A percentile compares a stretch with the other conserved stretches of the same genome.
Conservation (phyloP, 2,797 vertebrate species). For the Glossophaga mutica region DNA sequence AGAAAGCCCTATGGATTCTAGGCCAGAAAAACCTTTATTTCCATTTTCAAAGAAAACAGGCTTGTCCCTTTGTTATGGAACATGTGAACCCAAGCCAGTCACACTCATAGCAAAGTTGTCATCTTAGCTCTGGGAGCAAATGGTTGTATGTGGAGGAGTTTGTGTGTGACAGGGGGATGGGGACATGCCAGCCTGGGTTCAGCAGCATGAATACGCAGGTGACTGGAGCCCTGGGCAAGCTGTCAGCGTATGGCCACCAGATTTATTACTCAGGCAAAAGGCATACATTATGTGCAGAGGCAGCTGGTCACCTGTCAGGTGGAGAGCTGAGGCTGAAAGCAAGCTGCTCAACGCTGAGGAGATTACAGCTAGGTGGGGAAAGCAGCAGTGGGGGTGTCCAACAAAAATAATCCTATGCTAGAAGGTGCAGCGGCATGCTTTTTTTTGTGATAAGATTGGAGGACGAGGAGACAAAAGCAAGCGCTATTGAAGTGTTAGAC, state of each 20-base stretch:
- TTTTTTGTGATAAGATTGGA: constrained; percentile 52
- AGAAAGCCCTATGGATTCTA: background rate
- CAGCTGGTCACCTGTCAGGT: constrained; percentile 64
- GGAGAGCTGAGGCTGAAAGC: constrained; percentile 17
- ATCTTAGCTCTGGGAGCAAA: background rate
- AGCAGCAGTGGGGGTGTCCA: background rate
- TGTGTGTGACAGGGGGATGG: background rate
- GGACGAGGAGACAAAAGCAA: constrained; percentile 42
- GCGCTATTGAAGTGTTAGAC: background rate
- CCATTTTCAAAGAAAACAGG: background rate
- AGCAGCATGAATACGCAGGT: background rate
- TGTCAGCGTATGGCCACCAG: constrained; percentile 43
- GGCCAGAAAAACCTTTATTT: background rate
- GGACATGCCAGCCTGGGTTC: background rate
- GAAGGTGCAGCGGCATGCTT: background rate
- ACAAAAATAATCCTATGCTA: background rate
- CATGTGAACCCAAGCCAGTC: background rate
- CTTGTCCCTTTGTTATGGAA: background rate
- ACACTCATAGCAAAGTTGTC: background rate
- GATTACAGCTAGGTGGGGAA: constrained; percentile 61
- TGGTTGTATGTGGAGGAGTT: background rate
- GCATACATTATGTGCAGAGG: background rate
- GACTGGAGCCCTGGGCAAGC: constrained; percentile 27
- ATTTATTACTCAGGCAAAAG: constrained; percentile 30
- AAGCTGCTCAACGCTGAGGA: background rate